Percentiles rank a stretch among this genome's conserved stretches.
phyloP scores from a whole-genome alignment of 2,888 invertebrate genomes.

The Druceiella hillmani region DNA sequence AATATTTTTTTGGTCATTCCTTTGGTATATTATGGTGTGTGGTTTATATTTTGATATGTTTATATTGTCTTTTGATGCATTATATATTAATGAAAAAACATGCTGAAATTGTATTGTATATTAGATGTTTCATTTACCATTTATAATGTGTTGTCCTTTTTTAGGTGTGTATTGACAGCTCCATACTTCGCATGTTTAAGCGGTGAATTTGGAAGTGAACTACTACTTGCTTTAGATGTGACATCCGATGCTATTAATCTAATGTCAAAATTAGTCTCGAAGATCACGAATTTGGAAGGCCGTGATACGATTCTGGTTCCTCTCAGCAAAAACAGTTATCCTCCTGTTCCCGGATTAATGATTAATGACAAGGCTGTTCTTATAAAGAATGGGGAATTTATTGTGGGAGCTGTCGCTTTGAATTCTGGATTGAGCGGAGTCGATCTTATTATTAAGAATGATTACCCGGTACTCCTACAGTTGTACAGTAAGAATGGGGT shows the following conservation, averaged over 20 bases:
- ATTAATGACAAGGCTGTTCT: conserved; percentile 37
- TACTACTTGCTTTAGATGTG: conserved; percentile 59
- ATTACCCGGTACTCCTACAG: no score
- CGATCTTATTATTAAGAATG: no score
- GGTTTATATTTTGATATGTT: no score
- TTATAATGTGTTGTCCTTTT: no score
- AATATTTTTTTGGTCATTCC: no score
- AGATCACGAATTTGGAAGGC: conserved; percentile 28
- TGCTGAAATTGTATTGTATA: no score
- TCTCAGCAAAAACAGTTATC: conserved; percentile 34
- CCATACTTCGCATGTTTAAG: conserved; percentile 63
- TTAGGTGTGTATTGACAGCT: conserved; percentile 57
- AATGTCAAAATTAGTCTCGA: conserved; percentile 42
- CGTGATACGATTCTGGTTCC: conserved; percentile 30
- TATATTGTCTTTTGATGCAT: no score
- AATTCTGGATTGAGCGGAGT: no score
- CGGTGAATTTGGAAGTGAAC: conserved; percentile 37
- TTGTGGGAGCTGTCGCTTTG: conserved; percentile 29
- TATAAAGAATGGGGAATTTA: conserved; percentile 35
- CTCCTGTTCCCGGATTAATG: conserved; percentile 37
- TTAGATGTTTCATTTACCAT: no score
- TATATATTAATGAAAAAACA: no score
- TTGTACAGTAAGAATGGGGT: no score
- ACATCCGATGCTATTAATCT: conserved; percentile 46
- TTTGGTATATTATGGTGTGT: no score